Evolutionary conservation across 2,888 invertebrate genomes (phyloP).

Genomic region (Amphimallon solstitiale): DNA sequence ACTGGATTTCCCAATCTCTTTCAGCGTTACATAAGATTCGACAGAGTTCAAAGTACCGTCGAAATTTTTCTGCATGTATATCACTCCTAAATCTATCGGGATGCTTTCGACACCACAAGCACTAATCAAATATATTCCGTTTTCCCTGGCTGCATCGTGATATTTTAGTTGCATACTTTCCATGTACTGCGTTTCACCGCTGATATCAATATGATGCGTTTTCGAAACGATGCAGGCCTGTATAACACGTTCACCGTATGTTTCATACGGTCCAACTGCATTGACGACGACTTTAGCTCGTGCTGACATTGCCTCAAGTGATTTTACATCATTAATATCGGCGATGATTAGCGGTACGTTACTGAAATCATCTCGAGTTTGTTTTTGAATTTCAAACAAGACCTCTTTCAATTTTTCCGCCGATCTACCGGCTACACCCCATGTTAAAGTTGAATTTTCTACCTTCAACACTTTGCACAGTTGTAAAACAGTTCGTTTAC

Average conservation of each 20-base stretch:
- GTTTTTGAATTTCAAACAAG: constrained; percentile 56
- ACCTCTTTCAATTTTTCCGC: constrained; percentile 59
- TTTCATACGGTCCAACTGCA: constrained; percentile 90
- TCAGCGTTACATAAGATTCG: constrained; percentile 72
- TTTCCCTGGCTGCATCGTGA: constrained; percentile 76
- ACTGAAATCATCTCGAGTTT: constrained; percentile 67
- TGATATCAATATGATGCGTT: constrained; percentile 91
- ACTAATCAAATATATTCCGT: constrained; percentile 86
- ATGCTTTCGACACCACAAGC: constrained; percentile 95
- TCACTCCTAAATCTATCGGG: constrained; percentile 86
- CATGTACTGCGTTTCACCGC: constrained; percentile 83
- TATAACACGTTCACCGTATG: constrained; percentile 90
- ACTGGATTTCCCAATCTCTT: constrained; percentile 53
- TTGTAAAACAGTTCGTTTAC: constrained; percentile 82
- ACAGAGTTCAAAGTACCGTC: constrained; percentile 81
- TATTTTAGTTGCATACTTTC: constrained; percentile 76
- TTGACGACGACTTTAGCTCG: constrained; percentile 85
- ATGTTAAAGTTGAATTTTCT: constrained; percentile 69
- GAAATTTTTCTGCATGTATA: constrained; percentile 82
- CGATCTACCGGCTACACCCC: constrained; percentile 92
- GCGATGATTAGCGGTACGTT: constrained; percentile 78
- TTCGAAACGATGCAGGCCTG: constrained; percentile 81
- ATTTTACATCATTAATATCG: constrained; percentile 78
- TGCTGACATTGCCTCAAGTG: constrained; percentile 82
- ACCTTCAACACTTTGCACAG: constrained; percentile 64